Conservation (phyloP, 2,113 vertebrate species). For the Scopus umbretta region DNA sequence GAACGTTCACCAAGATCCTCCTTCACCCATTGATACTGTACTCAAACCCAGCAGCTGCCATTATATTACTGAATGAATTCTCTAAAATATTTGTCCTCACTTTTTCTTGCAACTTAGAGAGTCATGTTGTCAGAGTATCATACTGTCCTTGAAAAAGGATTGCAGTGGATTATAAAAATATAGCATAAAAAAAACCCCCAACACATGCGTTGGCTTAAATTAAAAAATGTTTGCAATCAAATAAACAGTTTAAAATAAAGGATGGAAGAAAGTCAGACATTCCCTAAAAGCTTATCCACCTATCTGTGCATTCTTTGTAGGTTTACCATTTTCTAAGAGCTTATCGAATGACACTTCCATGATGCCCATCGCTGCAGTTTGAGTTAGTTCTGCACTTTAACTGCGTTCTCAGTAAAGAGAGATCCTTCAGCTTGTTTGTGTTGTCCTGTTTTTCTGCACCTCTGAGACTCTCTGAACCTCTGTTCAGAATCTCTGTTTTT, state of each 20-base stretch:
- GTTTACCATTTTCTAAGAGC: background rate
- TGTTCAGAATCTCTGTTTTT: background rate
- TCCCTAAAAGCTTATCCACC: background rate
- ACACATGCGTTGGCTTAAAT: too few species aligned
- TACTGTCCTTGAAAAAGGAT: background rate
- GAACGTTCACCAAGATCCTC: background rate
- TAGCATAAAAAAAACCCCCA: background rate
- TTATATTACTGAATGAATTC: background rate
- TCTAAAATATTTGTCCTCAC: background rate
- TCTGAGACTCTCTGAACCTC: background rate
- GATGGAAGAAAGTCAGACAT: background rate
- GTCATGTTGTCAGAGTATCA: background rate
- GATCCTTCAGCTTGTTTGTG: background rate
- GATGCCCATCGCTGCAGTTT: background rate
- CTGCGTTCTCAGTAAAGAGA: background rate
- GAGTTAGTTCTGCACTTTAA: background rate
- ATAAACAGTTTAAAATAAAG: background rate
- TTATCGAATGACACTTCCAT: background rate
- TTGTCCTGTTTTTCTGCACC: background rate
- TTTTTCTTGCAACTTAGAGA: background rate
- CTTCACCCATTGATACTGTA: background rate
- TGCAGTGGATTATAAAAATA: background rate
- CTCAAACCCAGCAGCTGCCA: background rate
- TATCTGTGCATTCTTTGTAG: background rate
- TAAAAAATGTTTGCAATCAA: background rate